Percentiles rank a stretch among this genome's conserved stretches.
phyloP scores from a whole-genome alignment of 64 coral and sea anemone genomes.

The Montipora foliosa region DNA sequence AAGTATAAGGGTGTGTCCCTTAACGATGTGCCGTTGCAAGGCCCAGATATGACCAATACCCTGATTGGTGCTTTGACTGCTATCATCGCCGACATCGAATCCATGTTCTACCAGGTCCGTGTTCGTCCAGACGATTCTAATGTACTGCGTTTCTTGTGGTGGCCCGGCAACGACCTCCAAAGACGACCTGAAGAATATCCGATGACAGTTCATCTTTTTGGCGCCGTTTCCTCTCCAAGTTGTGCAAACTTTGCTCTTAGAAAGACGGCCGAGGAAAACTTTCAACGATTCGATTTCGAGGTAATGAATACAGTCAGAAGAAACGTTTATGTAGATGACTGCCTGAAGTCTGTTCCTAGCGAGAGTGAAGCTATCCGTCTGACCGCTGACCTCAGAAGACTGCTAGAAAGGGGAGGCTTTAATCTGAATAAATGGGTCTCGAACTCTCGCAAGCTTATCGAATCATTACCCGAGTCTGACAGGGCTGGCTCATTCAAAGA shows the following conservation, averaged over 20 bases:
- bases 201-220: no score
- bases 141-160: constrained; percentile 36
- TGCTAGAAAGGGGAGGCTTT: not conserved
- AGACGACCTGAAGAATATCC: not conserved
- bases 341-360: not conserved
- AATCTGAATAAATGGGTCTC: not conserved
- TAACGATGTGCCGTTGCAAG: constrained; percentile 53
- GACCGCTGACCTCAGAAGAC: not conserved
- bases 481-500: not conserved
- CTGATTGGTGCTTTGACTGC: constrained; percentile 45
- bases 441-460: not conserved
- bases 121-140: constrained; percentile 41
- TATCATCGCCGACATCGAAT: constrained; percentile 56
- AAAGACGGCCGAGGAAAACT: not conserved
- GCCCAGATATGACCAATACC: constrained; percentile 64
- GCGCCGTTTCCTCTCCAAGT: no score
- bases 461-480: not conserved
- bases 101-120: constrained; percentile 66
- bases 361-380: not conserved
- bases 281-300: not conserved
- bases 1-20: constrained; percentile 53
- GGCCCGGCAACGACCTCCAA: constrained; percentile 32
- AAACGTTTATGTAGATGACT: not conserved
- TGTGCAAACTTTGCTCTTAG: not conserved
- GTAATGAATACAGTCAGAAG: not conserved